Base-by-base conservation (phyloP, 2,113 vertebrate genomes). In the Campylomormyrus tamandua region DNA sequence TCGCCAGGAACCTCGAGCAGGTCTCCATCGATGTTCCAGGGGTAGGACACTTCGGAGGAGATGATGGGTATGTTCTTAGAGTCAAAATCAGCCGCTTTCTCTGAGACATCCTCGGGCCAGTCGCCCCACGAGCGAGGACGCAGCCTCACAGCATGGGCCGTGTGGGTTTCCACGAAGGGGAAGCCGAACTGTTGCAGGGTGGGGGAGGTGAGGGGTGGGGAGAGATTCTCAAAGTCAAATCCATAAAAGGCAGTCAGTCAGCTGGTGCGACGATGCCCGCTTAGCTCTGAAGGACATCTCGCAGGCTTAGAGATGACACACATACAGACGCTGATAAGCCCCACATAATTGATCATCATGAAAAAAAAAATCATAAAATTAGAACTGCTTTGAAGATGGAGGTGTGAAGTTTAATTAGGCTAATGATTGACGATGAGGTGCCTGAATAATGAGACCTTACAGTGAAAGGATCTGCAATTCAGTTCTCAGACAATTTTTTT, bases 11-110 rank as follows among this genome's bases (percentile, higher is more conserved):
- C 94, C 92, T 96, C 93, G 93, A 97, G 92, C 93, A 97, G 94
- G 89, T 98, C 95, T 31, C 97, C 97, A 77, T 97, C 97, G 89
- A 97, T 93, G 90, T 97, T 98, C 97, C 97, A 97, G 83, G 95
- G 96, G 77, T 93, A 94, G 66, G n/a, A 92, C 17, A 91, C 93
- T 93, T 95, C 95, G 46, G 91, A 91, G 88, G 93, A 90, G 93
- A 91, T 90, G 90, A 91, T 91, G 50, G 92, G 91, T 11, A 87
- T n/a, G 35, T 24, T 88, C 90, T 88, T 92, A 31, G 92, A 58
- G 17, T 87, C 91, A 31, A 46, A 83, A 83, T 87, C 89, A 0
- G 13, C 90, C 56, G 92, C 91, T 17, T 95, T 92, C 85, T 94
- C 92, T 48, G 83, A 70, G 8, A 62, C 24, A 3, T 92, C 91